A percentile compares a stretch with the other conserved stretches of the same genome.
Evolutionary conservation across 2,888 invertebrate species (phyloP).

Genomic region (Agrenia bidenticulata): DNA sequence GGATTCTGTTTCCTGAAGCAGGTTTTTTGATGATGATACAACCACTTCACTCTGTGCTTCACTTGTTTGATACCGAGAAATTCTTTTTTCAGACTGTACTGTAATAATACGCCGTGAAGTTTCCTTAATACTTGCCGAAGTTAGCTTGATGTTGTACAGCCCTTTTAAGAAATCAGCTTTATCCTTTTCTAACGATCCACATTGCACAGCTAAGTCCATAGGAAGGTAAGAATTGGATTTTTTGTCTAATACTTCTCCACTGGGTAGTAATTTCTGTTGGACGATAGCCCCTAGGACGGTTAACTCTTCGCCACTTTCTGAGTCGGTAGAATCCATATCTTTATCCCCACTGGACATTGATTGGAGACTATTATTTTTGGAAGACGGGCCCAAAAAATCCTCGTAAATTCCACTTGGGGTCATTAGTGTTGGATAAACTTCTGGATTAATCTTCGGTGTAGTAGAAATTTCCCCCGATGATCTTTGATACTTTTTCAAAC

Average conservation of each 20-base stretch:
- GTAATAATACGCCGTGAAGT: conserved; percentile 80
- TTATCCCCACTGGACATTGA: too few species aligned
- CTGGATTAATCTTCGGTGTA: conserved; percentile 62
- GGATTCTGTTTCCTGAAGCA: background rate
- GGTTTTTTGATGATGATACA: background rate
- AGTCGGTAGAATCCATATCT: too few species aligned
- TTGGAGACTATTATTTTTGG: too few species aligned
- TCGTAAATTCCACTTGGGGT: conserved; percentile 43
- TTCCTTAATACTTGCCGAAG: conserved; percentile 82
- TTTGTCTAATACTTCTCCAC: conserved; percentile 79
- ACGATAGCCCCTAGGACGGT: conserved; percentile 86
- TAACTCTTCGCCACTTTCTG: conserved; percentile 61
- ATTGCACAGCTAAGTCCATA: conserved; percentile 80
- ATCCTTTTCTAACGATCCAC: conserved; percentile 79
- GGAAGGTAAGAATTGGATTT: conserved; percentile 71
- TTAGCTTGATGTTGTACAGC: conserved; percentile 81
- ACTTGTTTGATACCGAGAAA: conserved; percentile 53
- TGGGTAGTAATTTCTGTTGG: conserved; percentile 81
- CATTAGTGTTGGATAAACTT: conserved; percentile 61
- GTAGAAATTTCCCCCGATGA: background rate
- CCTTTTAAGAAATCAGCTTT: conserved; percentile 84
- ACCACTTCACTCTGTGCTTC: background rate
- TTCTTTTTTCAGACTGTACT: conserved; percentile 67
- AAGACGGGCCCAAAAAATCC: too few species aligned
- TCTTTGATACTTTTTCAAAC: background rate